phyloP scores from a whole-genome alignment of 2,797 vertebrate species.

The Emydoidea blandingii region DNA sequence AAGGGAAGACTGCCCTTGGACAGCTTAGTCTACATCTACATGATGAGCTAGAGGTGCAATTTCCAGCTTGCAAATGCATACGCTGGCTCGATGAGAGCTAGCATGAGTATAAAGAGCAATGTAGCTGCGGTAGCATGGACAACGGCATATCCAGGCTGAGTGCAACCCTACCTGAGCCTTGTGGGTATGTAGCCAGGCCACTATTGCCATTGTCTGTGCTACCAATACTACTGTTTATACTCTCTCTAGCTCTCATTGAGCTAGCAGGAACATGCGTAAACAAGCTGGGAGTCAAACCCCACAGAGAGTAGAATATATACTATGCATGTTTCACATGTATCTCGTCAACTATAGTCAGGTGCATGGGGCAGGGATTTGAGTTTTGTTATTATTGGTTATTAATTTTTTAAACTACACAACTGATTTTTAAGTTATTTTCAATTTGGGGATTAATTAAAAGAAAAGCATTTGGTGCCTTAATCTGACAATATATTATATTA shows the following conservation, averaged over 20 bases:
- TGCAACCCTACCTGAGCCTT: neutral
- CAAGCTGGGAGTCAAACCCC: neutral
- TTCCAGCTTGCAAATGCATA: neutral
- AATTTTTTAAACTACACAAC: neutral
- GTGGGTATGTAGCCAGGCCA: neutral
- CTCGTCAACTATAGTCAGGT: neutral
- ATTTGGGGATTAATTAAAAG: neutral
- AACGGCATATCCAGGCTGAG: neutral
- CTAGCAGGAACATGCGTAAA: neutral
- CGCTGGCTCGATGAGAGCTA: neutral
- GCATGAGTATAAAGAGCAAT: neutral
- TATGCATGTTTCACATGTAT: neutral
- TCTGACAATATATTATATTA: neutral
- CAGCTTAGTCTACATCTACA: too few relatives aligned
- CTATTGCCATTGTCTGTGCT: neutral
- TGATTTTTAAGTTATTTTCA: neutral
- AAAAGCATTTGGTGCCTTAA: neutral
- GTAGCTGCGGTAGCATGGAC: neutral
- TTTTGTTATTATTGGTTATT: neutral
- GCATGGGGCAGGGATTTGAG: neutral
- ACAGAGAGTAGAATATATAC: neutral
- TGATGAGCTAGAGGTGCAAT: too few relatives aligned
- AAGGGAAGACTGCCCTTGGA: neutral
- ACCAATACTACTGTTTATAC: neutral
- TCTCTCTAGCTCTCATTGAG: too few relatives aligned